Percentiles rank a stretch among this genome's conserved stretches.
Conservation (phyloP, 2,113 vertebrate genomes). For the Myotis lucifugus region DNA sequence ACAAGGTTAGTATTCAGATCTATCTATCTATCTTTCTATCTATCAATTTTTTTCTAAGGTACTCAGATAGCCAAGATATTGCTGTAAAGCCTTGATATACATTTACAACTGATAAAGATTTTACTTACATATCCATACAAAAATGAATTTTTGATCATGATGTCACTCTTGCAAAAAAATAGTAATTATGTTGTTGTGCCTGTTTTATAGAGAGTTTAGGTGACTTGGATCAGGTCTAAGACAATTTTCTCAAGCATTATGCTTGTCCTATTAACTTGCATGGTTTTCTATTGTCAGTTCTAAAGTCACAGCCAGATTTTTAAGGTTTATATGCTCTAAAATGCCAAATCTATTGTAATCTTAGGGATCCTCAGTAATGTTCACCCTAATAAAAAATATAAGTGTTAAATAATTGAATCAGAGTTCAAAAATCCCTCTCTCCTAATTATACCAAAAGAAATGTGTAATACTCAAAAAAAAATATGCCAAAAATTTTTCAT, state of each 20-base stretch:
- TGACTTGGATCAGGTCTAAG: neutral
- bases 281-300: neutral
- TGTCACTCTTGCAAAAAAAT: neutral
- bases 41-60: neutral
- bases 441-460: neutral
- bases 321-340: neutral
- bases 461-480: neutral
- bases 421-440: neutral
- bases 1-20: neutral
- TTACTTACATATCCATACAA: neutral
- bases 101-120: neutral
- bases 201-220: neutral
- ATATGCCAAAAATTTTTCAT: neutral
- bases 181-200: neutral
- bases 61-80: neutral
- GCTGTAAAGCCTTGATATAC: neutral
- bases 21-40: neutral
- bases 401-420: slow-evolving; percentile 25
- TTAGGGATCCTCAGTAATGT: neutral
- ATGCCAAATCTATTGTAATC: neutral
- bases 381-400: neutral
- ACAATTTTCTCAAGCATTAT: neutral
- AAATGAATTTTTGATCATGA: neutral
- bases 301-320: neutral
- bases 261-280: neutral